phyloP scores from a whole-genome alignment of 2,113 vertebrate species.

The Etheostoma cragini region DNA sequence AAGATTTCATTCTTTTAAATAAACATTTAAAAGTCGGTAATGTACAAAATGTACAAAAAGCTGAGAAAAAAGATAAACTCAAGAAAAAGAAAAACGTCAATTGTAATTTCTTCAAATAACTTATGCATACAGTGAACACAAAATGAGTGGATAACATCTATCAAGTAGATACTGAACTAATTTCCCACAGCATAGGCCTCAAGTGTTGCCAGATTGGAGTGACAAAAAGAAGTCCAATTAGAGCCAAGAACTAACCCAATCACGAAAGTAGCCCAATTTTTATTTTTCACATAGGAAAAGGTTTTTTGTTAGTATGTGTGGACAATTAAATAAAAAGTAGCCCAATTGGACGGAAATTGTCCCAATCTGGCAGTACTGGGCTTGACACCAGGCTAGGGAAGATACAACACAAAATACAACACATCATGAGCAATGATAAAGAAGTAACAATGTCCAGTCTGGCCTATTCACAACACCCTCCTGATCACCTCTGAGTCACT shows the following conservation, averaged over 20 bases:
- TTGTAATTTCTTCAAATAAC: constrained; percentile 10
- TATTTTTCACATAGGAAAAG: too few species aligned
- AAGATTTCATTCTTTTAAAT: constrained; percentile 69
- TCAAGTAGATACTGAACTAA: not conserved
- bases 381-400: not conserved
- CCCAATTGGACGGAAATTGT: too few species aligned
- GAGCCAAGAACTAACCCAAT: too few species aligned
- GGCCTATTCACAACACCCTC: not conserved
- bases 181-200: not conserved
- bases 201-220: too few species aligned
- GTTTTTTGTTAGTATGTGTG: too few species aligned
- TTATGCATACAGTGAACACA: not conserved
- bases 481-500: not conserved
- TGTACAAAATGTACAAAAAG: constrained; percentile 72
- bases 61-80: constrained; percentile 19
- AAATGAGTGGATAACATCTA: not conserved
- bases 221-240: too few species aligned
- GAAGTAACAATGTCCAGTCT: not conserved
- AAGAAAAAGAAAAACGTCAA: not conserved
- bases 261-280: too few species aligned
- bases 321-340: too few species aligned
- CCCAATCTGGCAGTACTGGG: too few species aligned
- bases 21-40: constrained; percentile 67
- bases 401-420: not conserved
- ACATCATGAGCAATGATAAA: constrained; percentile 7